Conservation (phyloP, 2,797 vertebrate genomes). For the Parauchenoglanis punctatus region DNA sequence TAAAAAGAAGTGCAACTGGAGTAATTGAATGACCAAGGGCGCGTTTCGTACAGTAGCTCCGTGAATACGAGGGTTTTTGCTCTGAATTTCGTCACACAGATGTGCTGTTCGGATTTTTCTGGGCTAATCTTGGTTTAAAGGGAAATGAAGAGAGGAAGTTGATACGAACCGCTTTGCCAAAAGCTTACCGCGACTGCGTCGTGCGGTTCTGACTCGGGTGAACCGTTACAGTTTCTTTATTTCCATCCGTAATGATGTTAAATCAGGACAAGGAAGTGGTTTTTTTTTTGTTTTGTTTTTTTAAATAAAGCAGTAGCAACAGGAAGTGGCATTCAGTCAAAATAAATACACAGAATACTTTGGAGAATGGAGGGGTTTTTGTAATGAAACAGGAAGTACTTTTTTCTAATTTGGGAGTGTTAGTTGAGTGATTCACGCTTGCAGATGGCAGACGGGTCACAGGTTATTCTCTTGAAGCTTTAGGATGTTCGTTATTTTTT, state of each 20-base stretch:
- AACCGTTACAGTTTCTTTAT: neutral
- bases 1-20: neutral
- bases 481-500: neutral
- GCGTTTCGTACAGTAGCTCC: neutral
- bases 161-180: neutral
- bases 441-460: neutral
- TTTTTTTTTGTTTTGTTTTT: neutral
- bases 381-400: neutral
- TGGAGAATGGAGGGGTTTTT: neutral
- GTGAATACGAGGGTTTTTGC: neutral
- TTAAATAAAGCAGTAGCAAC: neutral
- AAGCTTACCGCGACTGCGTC: neutral
- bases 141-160: constrained; percentile 17
- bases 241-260: neutral
- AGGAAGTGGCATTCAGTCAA: neutral
- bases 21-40: neutral
- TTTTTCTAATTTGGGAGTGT: neutral
- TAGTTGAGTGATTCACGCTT: neutral
- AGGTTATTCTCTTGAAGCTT: neutral
- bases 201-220: neutral
- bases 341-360: neutral
- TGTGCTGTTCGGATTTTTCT: neutral
- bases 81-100: neutral
- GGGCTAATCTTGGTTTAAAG: neutral
- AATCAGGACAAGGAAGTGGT: neutral